These are phyloP conservation scores for Mormoops blainvillei DNA, from an alignment of 2,113 vertebrate species.

Conservation along the genomic window DNA sequence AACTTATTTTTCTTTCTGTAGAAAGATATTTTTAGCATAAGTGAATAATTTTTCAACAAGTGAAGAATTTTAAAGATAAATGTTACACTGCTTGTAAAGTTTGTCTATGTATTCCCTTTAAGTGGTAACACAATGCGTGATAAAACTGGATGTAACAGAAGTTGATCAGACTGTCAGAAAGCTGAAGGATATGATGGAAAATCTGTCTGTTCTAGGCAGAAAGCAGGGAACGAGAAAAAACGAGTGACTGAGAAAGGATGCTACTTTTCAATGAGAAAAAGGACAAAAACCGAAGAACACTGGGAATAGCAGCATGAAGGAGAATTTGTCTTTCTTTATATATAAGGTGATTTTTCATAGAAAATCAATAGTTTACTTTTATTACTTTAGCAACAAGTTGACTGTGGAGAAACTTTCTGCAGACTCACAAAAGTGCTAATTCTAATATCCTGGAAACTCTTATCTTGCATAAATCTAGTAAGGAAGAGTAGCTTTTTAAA, in stretches of 20 bases:
- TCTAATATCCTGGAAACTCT: background rate
- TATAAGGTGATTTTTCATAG: background rate
- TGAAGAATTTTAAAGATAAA: background rate
- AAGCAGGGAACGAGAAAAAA: background rate
- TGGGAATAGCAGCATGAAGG: background rate
- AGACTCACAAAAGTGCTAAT: background rate
- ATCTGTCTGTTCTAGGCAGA: background rate
- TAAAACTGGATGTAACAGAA: background rate
- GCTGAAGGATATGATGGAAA: background rate
- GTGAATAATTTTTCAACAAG: slow-evolving; percentile 19
- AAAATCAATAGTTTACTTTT: background rate
- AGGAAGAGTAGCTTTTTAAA: background rate
- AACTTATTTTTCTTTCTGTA: background rate
- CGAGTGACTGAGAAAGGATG: background rate
- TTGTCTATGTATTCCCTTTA: background rate
- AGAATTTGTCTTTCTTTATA: background rate
- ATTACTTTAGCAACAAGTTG: background rate
- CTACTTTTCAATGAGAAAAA: background rate
- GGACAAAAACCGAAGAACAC: background rate
- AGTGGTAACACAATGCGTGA: background rate
- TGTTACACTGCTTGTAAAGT: background rate
- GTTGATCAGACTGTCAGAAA: background rate
- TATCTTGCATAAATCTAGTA: background rate
- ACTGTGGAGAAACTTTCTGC: background rate
- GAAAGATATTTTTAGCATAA: slow-evolving; percentile 14